These are phyloP conservation scores for Lepilemur ruficaudatus DNA, from an alignment of 2,797 vertebrate genomes.

Conservation along the genomic window DNA sequence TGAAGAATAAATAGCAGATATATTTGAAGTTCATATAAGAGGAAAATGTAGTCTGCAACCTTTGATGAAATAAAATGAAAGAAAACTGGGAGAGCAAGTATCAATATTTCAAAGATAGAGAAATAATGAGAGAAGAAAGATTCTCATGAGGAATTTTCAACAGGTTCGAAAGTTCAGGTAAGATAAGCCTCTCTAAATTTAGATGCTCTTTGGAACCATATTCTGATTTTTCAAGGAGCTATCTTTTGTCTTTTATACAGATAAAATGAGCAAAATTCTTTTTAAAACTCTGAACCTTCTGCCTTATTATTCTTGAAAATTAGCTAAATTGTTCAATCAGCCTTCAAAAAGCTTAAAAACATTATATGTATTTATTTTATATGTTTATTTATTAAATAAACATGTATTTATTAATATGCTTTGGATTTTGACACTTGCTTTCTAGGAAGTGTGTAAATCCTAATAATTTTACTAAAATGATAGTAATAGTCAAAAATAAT, in stretches of 20 bases:
- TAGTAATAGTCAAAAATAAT: neutral
- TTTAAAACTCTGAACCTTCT: neutral
- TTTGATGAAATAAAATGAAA: slow-evolving; percentile 54
- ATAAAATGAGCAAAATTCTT: neutral
- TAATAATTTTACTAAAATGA: neutral
- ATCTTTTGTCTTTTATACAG: neutral
- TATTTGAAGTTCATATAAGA: slow-evolving; percentile 30
- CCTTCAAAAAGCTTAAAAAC: neutral
- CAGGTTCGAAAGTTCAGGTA: slow-evolving; percentile 41
- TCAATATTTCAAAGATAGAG: slow-evolving; percentile 33
- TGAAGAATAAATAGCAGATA: slow-evolving; percentile 46
- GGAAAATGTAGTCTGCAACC: neutral
- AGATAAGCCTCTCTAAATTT: slow-evolving; percentile 37
- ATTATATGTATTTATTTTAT: neutral
- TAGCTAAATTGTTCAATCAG: neutral
- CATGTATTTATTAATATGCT: neutral
- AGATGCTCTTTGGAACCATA: neutral
- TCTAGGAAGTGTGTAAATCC: neutral
- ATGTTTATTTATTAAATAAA: neutral
- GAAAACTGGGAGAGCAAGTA: neutral
- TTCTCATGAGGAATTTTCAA: slow-evolving; percentile 19
- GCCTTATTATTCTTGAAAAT: neutral
- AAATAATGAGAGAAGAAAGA: slow-evolving; percentile 23
- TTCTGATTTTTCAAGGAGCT: slow-evolving; percentile 29
- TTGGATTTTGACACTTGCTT: neutral